Evolutionary conservation across 1,140 invertebrate genomes (phyloP), one percentile per base, ranked within the genome.

Genomic region (Lycorma delicatula): DNA sequence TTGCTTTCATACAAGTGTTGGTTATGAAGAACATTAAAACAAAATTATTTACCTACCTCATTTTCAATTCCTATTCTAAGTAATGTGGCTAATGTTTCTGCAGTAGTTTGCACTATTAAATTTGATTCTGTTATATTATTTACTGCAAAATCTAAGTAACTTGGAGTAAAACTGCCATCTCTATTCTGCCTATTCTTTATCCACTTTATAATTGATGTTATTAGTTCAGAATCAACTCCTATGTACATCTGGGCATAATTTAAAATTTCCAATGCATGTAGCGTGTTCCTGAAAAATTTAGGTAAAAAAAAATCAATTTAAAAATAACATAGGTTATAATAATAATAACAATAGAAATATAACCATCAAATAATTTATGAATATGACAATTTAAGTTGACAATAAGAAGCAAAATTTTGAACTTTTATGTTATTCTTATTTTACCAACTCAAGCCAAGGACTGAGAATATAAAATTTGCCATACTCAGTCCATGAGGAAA

Each of bases 11-110:
- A n/a, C n/a, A n/a, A n/a, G n/a, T n/a, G n/a, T n/a, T n/a, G n/a
- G n/a, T n/a, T n/a, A n/a, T 31, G 29, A 31, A 31, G 20, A 18
- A 6, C 41, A 46, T 46, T 18, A 6, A 22, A 28, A 20, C 28
- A 50, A 13, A 50, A 50, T 28, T 6, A 50, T n/a, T n/a, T n/a
- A 60, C 60, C 58, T 67, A 77, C 77, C 68, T 80, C 72, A 65
- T 71, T 78, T 65, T 81, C 78, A 27, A 81, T 71, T 36, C 78
- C 79, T 63, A 81, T 73, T 71, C 81, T 78, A 44, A 81, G 71
- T 5, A 82, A 68, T 20, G 76, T 71, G 20, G 74, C 73, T 20
- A 83, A 66, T 6, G 80, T 81, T 63, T 80, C 78, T 0, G 79
- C 79, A 9, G 81, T 81, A 0, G 79, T 73, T 71, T 79, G 76